phyloP scores from a whole-genome alignment of 2,113 vertebrate genomes.

The Oenanthe oenanthe region DNA sequence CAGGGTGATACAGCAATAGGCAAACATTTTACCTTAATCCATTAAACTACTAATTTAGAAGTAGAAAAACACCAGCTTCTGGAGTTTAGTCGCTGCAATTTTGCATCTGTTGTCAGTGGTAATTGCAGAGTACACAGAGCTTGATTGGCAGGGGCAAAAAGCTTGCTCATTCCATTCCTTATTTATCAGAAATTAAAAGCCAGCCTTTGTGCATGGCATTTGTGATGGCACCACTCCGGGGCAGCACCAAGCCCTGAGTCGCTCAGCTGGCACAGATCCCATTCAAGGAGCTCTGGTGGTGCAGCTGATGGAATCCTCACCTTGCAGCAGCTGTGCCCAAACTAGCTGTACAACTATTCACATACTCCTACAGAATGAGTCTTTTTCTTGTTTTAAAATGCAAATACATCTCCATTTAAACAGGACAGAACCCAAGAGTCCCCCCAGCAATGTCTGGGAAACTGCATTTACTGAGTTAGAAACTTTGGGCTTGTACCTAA shows the following conservation, averaged over 20 bases:
- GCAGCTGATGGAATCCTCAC: neutral
- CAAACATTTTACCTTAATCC: slow-evolving; percentile 5
- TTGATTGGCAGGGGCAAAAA: neutral
- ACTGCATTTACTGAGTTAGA: neutral
- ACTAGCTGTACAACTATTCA: neutral
- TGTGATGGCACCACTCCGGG: neutral
- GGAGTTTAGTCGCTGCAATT: neutral
- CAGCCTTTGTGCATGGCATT: neutral
- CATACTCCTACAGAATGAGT: neutral
- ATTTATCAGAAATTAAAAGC: neutral
- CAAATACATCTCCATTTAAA: neutral
- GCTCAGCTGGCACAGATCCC: neutral
- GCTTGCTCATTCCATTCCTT: neutral
- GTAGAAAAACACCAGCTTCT: neutral
- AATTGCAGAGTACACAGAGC: neutral
- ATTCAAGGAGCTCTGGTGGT: neutral
- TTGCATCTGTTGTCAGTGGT: neutral
- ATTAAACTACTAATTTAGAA: neutral
- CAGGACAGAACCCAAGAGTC: neutral
- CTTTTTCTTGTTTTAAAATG: neutral
- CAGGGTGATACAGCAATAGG: neutral
- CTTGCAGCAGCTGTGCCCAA: neutral
- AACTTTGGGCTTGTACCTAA: neutral
- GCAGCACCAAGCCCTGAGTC: neutral
- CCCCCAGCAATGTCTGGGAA: neutral